Evolutionary conservation across 2,888 invertebrate genomes (phyloP), one percentile per base, ranked within the genome.

Genomic region (Autographa pulchrina): DNA sequence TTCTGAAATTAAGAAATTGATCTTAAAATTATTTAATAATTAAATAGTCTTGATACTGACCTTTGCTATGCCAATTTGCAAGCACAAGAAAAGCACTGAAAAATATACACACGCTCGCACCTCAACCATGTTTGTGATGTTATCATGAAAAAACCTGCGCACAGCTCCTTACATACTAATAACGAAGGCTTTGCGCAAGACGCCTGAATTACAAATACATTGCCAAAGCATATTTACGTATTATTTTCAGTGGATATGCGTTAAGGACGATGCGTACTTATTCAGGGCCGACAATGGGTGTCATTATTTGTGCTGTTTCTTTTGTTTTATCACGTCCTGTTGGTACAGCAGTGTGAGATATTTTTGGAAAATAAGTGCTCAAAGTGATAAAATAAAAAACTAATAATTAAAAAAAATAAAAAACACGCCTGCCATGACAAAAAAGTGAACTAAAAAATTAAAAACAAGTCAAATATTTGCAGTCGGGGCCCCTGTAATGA

Each of bases 101-200:
- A 91, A 75, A 71, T 86, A 85, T 66, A 91, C 83, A 83, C 90
- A 92, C 88, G 90, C 80, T 81, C 91, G 91, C 73, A 87, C 87
- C 76, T 85, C 89, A 78, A 87, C 89, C 95, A 95, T 95, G 90
- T 90, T 92, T 87, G 83, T 80, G 84, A 83, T 83, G 86, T 86
- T 92, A 89, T 92, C 88, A 89, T 91, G 91, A 92, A 94, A 75
- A 93, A 92, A 88, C 86, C 76, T 80, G 82, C 78, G 80, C 78
- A 73, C 81, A 77, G 84, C 86, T 88, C 86, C 88, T 90, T 92
- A 89, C 91, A 88, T 92, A 92, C 92, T 92, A 93, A 93, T 93
- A 93, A 89, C 88, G 87, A 87, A 86, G 89, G 77, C 79, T 92
- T 93, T 93, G 87, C 93, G 94, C 88, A 93, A 94, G 86, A 85